Base-by-base conservation (phyloP, 1,140 invertebrate genomes). In the Heliconius himera region DNA sequence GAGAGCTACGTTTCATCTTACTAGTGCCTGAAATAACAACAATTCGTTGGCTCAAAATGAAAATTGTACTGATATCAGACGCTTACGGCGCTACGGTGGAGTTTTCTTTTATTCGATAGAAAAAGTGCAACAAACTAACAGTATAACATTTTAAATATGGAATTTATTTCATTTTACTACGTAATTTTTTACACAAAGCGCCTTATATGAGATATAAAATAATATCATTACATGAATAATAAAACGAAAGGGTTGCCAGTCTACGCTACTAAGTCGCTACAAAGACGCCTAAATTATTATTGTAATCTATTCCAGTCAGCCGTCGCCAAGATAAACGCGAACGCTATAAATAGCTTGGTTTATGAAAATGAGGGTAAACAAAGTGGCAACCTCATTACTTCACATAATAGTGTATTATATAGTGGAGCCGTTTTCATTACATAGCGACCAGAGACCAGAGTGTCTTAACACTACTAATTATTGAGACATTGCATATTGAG, bases 361-460 rank as follows among this genome's bases (percentile, higher is more conserved):
- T 76, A 70, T 76, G 74, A n/a, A 49, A 76, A 76, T 46, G 16
- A 33, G n/a, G 74, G 6, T 70, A 70, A 76, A 70, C 60, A 70
- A 76, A 70, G 56, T 29, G 20, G 33, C 41, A n/a, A 36, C 38
- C 36, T 70, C 60, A 26, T 70, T 70, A 70, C 60, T 46, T 36
- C 56, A 70, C 22, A 76, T 70, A 46, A 70, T 46, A 70, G 0
- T 29, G 8, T 66, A 29, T 66, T 22, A 66, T 66, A 5, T 66
- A 66, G 60, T 66, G 9, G n/a, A 56, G 1, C 41, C 13, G 3
- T 46, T 1, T 46, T 46, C 13, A 16, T 46, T 46, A n/a, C n/a
- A n/a, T n/a, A n/a, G 2, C 38, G 8, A 11, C 8, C 9, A 41
- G 38, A 9, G 38, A 13, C 11, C 41, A 0, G 9, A 41, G 41